phyloP scores from a whole-genome alignment of 2,888 invertebrate species.

The Hirtodrosophila alboralis region DNA sequence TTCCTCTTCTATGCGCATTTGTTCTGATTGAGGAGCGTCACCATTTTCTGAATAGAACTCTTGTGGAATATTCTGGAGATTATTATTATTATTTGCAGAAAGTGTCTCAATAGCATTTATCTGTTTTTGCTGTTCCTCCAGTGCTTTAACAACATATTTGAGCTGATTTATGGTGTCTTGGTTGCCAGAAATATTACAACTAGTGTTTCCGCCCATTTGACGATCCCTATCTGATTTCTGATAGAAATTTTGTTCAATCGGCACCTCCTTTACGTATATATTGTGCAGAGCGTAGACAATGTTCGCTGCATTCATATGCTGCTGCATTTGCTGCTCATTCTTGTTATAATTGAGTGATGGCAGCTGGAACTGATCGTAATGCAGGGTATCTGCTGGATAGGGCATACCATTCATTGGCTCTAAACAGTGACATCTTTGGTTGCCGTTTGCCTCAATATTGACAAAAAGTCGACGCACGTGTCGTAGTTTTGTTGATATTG shows the following conservation, averaged over 20 bases:
- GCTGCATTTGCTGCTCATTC: constrained; percentile 5
- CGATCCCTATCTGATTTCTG: background rate
- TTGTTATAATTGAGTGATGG: background rate
- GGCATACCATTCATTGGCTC: background rate
- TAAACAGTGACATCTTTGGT: background rate
- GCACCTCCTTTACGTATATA: too few relatives aligned
- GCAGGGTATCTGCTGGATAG: background rate
- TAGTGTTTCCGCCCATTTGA: background rate
- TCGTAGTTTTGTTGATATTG: constrained; percentile 21
- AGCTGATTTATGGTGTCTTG: constrained; percentile 17
- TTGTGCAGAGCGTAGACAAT: constrained; percentile 4
- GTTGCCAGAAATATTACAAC: background rate
- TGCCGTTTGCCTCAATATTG: constrained; percentile 38
- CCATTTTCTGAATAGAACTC: too few relatives aligned
- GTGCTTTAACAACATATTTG: constrained; percentile 13
- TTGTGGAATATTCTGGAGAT: too few relatives aligned
- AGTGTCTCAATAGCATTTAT: background rate
- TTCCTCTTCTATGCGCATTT: background rate
- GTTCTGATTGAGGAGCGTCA: background rate
- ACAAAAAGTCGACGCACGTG: constrained; percentile 46
- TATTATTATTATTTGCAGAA: too few relatives aligned
- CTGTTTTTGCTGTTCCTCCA: constrained; percentile 14
- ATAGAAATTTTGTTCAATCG: too few relatives aligned
- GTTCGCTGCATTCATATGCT: background rate
- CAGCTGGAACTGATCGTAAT: background rate